Evolutionary conservation across 2,888 invertebrate genomes (phyloP), one percentile per base, ranked within the genome.

Genomic region (Aromia moschata): DNA sequence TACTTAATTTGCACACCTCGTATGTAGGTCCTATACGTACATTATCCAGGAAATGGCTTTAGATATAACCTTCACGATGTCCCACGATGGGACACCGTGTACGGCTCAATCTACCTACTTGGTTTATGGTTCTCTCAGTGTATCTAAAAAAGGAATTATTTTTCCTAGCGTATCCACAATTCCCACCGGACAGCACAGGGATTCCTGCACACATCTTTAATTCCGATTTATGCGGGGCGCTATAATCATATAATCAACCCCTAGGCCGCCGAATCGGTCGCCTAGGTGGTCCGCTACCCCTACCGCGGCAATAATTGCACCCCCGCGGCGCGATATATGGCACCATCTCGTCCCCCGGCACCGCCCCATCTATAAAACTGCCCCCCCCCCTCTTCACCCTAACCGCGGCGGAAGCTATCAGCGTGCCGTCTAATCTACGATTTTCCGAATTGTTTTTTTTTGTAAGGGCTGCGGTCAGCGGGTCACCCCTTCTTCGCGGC

Each of bases 241-340:
- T 54, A 53, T 63, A 69, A 69, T 68, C 68, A 68, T n/a, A n/a
- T n/a, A n/a, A n/a, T n/a, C n/a, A n/a, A 68, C 67, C 68, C 66
- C 58, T 62, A 49, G 56, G 44, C 63, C 63, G 63, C 56, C 45
- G 58, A 53, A 55, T 60, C 53, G 3, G 38, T 47, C 67, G 58
- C 59, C 65, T 55, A 65, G 71, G 71, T 71, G 71, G 71, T 71
- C 71, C 45, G 20, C 62, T 52, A 61, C 62, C 67, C 68, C 60
- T 38, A 51, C 45, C 53, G 30, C 54, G 58, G 56, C 62, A 66
- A 70, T 70, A 70, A 70, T 70, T 64, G 64, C 57, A 3, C 51
- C 64, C 71, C 71, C 62, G 67, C 62, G 58, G 71, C 62, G 71
- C 70, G 69, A 70, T 70, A 70, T 71, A 71, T 71, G 69, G 71